Conservation (phyloP, 2,797 vertebrate species). For the Phalloptychus januarius region DNA sequence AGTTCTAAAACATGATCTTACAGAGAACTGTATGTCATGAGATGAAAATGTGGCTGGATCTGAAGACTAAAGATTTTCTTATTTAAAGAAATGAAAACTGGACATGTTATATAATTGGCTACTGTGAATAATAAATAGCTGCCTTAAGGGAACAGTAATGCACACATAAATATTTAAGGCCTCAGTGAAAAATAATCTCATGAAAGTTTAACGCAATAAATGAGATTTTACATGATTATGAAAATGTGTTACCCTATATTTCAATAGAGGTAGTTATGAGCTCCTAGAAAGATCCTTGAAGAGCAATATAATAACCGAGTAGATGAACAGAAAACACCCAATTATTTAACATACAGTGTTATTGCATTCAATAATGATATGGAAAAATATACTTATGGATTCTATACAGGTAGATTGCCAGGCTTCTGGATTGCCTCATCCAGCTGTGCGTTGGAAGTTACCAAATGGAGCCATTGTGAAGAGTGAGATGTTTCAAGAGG, state of each 20-base stretch:
- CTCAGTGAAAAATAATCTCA: constrained; percentile 39
- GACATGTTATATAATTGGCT: constrained; percentile 10
- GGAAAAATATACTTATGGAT: constrained; percentile 13
- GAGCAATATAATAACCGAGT: not conserved
- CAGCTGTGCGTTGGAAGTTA: constrained; percentile 90
- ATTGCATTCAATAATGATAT: not conserved
- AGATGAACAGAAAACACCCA: not conserved
- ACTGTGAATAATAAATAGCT: constrained; percentile 34
- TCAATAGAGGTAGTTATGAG: constrained; percentile 31
- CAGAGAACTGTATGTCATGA: not conserved
- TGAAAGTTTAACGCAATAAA: constrained; percentile 23
- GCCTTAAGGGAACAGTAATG: constrained; percentile 29
- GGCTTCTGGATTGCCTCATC: constrained; percentile 91
- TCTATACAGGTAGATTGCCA: constrained; percentile 88
- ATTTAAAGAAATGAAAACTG: constrained; percentile 23
- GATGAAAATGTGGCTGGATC: not conserved
- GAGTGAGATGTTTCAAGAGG: constrained; percentile 84
- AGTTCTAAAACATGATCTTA: not conserved
- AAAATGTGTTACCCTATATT: constrained; percentile 17
- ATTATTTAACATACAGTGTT: not conserved
- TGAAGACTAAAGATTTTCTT: not conserved
- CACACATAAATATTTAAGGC: constrained; percentile 52
- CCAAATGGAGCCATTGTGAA: constrained; percentile 92
- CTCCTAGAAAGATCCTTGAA: constrained; percentile 6
- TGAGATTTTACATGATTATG: constrained; percentile 7